A percentile compares a stretch with the other conserved stretches of the same genome.
These are phyloP conservation scores for Mechanitis messenoides DNA, from an alignment of 2,888 invertebrate genomes.

Conservation along the genomic window DNA sequence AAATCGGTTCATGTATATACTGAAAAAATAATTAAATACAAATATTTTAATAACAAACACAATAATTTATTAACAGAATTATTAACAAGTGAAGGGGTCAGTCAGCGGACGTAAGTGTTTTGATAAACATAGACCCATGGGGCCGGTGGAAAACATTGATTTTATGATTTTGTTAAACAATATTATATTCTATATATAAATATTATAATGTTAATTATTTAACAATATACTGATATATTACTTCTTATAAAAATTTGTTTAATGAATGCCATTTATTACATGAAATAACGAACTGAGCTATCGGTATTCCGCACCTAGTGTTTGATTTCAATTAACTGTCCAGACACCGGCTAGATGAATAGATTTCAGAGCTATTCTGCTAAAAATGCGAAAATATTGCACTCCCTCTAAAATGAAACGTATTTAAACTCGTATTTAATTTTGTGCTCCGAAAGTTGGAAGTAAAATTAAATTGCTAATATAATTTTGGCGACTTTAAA, in stretches of 20 bases:
- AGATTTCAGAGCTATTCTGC: conserved; percentile 27
- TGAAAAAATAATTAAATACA: not conserved
- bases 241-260: not conserved
- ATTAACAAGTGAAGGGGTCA: conserved; percentile 4
- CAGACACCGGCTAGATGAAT: conserved; percentile 41
- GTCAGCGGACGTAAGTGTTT: conserved; percentile 18
- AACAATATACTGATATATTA: not conserved
- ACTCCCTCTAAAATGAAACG: conserved; percentile 14
- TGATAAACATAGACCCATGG: conserved; percentile 19
- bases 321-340: conserved; percentile 61
- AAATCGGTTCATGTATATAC: no score
- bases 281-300: conserved; percentile 12
- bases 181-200: not conserved
- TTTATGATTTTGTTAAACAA: not conserved
- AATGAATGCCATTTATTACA: conserved; percentile 5
- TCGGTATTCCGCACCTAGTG: conserved; percentile 24
- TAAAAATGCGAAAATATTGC: conserved; percentile 30
- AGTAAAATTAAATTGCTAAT: conserved; percentile 6
- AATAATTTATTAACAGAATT: conserved; percentile 3
- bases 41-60: conserved; percentile 2
- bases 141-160: conserved; percentile 2
- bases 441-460: conserved; percentile 3
- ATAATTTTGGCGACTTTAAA: not conserved
- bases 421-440: conserved; percentile 5
- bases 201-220: not conserved